Percentiles rank a stretch among this genome's conserved stretches.
Conservation (phyloP, 2,797 vertebrate species). For the Microcaecilia unicolor region DNA sequence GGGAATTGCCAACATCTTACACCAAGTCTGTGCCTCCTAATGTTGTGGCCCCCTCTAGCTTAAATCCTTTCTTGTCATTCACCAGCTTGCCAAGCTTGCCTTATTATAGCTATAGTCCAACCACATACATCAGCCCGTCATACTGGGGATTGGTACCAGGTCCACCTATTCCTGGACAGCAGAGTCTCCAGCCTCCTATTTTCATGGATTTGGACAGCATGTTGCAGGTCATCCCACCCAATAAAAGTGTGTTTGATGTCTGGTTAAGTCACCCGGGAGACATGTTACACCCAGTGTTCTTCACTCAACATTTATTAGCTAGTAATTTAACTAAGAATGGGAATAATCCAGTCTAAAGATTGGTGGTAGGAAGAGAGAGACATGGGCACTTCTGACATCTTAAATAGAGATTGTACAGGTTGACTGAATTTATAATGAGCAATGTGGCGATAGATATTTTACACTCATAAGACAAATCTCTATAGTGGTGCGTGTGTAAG, state of each 20-base stretch:
- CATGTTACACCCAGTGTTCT: background rate
- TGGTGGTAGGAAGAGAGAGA: too few relatives aligned
- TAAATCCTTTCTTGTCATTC: constrained; percentile 42
- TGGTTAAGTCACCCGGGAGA: constrained; percentile 32
- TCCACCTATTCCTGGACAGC: constrained; percentile 33
- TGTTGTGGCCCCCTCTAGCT: constrained; percentile 58
- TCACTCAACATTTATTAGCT: background rate
- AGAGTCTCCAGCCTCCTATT: constrained; percentile 17
- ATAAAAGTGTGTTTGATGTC: constrained; percentile 80
- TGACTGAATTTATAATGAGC: too few relatives aligned
- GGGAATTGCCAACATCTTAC: constrained; percentile 67
- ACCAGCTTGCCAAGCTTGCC: constrained; percentile 40
- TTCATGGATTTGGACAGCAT: constrained; percentile 73
- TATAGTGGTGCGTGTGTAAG: too few relatives aligned
- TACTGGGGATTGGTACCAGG: constrained; percentile 64
- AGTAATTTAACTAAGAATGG: background rate
- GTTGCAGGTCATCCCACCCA: constrained; percentile 76
- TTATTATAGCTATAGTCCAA: constrained; percentile 42
- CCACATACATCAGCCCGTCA: constrained; percentile 40
- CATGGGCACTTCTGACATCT: too few relatives aligned
- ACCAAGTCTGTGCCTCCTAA: constrained; percentile 75
- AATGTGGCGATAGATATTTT: too few relatives aligned
- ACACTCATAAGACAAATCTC: too few relatives aligned
- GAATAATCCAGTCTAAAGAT: background rate
- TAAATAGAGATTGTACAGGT: too few relatives aligned